phyloP scores from a whole-genome alignment of 2,113 vertebrate species.

The Eupsittula cactorum region DNA sequence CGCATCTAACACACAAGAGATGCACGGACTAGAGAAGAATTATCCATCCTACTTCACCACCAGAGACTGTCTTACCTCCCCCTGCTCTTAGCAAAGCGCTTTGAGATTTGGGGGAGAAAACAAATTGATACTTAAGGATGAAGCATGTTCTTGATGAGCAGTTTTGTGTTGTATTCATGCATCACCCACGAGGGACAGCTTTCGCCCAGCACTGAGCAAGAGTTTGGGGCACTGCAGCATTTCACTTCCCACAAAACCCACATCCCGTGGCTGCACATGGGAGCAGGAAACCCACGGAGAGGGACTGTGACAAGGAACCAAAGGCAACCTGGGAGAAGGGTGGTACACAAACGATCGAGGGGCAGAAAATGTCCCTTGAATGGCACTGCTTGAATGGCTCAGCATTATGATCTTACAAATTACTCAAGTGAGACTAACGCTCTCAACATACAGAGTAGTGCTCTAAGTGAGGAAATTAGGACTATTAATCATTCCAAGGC shows the following conservation, averaged over 20 bases:
- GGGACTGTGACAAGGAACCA: neutral
- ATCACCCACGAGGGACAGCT: neutral
- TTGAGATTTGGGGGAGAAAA: neutral
- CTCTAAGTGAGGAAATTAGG: slow-evolving; percentile 69
- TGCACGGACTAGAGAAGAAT: neutral
- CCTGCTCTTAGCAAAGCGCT: neutral
- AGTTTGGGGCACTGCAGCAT: neutral
- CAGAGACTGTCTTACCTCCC: neutral
- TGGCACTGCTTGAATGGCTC: neutral
- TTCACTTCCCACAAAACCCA: neutral
- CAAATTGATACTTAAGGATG: neutral
- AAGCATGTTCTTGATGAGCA: neutral
- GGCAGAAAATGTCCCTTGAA: neutral
- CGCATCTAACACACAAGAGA: neutral
- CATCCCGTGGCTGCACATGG: accelerated
- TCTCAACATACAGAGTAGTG: slow-evolving; percentile 24
- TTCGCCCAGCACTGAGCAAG: accelerated
- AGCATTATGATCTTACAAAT: slow-evolving; percentile 14
- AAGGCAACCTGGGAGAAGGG: neutral
- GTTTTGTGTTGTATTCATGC: neutral
- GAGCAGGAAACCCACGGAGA: neutral
- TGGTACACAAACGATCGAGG: neutral
- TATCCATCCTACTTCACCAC: neutral
- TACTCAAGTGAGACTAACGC: slow-evolving; percentile 34
- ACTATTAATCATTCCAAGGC: slow-evolving; percentile 65